A percentile compares a stretch with the other conserved stretches of the same genome.
Evolutionary conservation across 1,140 invertebrate genomes (phyloP).

Genomic region (Eriosoma lanigerum): DNA sequence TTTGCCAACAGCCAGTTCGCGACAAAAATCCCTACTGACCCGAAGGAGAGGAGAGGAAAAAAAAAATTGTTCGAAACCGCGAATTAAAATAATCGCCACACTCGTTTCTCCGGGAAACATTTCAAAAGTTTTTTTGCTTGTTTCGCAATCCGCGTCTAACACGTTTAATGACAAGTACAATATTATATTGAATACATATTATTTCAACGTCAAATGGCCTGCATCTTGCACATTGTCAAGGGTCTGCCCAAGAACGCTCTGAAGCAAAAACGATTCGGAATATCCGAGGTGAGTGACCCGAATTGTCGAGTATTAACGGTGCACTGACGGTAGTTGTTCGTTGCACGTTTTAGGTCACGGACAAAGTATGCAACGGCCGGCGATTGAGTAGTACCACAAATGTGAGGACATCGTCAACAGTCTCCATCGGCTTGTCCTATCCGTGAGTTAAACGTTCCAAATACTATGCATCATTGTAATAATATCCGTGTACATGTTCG

Average conservation of each 20-base stretch:
- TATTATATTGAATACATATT: too few species aligned
- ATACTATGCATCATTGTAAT: background rate
- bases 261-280: background rate
- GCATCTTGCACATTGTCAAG: slow-evolving; percentile 27
- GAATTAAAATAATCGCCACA: background rate
- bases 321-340: background rate
- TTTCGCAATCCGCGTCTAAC: background rate
- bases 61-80: background rate
- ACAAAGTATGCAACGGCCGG: background rate
- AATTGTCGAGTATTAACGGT: too few species aligned
- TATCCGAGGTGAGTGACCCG: background rate
- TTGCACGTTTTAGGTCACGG: background rate
- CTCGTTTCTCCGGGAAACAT: background rate
- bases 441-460: too few species aligned
- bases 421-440: background rate
- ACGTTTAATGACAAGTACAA: background rate
- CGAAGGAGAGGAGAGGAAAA: background rate
- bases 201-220: slow-evolving; percentile 7
- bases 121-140: background rate
- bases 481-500: background rate
- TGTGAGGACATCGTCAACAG: background rate
- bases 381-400: too few species aligned
- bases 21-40: background rate
- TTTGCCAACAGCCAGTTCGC: background rate
- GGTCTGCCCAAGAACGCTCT: background rate